These are phyloP conservation scores for Drosophila eugracilis DNA, from an alignment of 1,140 invertebrate genomes.

Conservation along the genomic window DNA sequence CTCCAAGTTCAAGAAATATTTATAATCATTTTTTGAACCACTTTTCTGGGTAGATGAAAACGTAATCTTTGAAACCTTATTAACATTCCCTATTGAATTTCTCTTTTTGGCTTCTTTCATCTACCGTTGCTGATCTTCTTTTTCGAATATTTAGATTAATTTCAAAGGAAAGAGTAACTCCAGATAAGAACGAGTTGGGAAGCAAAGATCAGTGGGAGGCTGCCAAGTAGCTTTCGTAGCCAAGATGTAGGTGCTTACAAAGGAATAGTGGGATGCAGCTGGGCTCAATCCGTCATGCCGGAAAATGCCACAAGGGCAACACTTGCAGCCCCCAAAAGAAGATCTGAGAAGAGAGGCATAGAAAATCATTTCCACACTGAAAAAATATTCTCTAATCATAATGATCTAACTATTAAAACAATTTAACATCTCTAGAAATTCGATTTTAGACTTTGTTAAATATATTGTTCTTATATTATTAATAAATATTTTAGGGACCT, in stretches of 20 bases:
- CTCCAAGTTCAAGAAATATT: too few species aligned
- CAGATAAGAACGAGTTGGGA: background rate
- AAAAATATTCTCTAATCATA: too few species aligned
- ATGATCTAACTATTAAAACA: too few species aligned
- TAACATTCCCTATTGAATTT: too few species aligned
- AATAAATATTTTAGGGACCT: too few species aligned
- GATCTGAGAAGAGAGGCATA: background rate
- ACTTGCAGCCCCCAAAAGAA: constrained; percentile 47
- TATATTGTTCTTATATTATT: too few species aligned
- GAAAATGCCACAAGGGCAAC: constrained; percentile 64
- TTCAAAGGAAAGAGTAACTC: constrained; percentile 7
- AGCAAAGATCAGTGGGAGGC: constrained; percentile 55
- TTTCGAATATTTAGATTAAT: background rate
- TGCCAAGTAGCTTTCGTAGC: constrained; percentile 67
- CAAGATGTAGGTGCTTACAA: constrained; percentile 73
- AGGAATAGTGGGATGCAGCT: constrained; percentile 41
- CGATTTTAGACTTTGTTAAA: too few species aligned
- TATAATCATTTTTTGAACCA: too few species aligned
- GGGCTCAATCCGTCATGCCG: constrained; percentile 62
- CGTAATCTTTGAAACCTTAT: too few species aligned
- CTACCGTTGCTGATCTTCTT: background rate
- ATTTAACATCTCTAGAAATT: too few species aligned
- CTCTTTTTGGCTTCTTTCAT: too few species aligned
- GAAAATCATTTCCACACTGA: background rate
- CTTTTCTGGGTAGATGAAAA: too few species aligned